Percentiles rank a stretch among this genome's conserved stretches.
phyloP scores from a whole-genome alignment of 1,140 invertebrate genomes.

The Drosophila teissieri region DNA sequence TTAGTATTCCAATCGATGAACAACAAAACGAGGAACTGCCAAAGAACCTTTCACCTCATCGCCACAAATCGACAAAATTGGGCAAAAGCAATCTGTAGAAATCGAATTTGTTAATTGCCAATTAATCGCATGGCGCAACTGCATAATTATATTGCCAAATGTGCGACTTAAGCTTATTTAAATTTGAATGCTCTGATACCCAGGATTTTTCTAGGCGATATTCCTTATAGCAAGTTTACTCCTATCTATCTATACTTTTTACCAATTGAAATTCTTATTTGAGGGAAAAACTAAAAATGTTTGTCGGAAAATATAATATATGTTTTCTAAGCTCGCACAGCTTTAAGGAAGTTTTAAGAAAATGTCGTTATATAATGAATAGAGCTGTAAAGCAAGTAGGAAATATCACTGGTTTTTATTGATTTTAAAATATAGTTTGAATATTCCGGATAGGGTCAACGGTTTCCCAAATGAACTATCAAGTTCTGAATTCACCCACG shows the following conservation, averaged over 20 bases:
- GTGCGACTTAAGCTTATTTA: neutral
- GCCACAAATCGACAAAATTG: constrained; percentile 43
- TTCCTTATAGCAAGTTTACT: no score
- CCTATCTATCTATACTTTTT: no score
- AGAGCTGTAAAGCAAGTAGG: neutral
- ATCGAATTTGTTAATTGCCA: constrained; percentile 15
- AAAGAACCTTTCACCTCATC: constrained; percentile 50
- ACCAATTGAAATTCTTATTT: no score
- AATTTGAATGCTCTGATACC: neutral
- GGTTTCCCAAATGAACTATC: constrained; percentile 15
- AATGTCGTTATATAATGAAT: neutral
- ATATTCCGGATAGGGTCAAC: constrained; percentile 33
- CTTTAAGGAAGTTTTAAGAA: neutral
- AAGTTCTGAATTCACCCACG: constrained; percentile 20
- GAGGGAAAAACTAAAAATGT: no score
- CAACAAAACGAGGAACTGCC: constrained; percentile 12
- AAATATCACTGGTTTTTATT: neutral
- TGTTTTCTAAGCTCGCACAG: no score
- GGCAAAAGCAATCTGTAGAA: constrained; percentile 33
- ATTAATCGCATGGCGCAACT: constrained; percentile 50
- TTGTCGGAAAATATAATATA: no score
- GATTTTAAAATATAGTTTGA: neutral
- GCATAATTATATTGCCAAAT: constrained; percentile 26
- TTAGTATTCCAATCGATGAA: constrained; percentile 12
- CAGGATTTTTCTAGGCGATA: neutral